phyloP scores from a whole-genome alignment of 2,797 vertebrate species.

The Chiloscyllium punctatum region DNA sequence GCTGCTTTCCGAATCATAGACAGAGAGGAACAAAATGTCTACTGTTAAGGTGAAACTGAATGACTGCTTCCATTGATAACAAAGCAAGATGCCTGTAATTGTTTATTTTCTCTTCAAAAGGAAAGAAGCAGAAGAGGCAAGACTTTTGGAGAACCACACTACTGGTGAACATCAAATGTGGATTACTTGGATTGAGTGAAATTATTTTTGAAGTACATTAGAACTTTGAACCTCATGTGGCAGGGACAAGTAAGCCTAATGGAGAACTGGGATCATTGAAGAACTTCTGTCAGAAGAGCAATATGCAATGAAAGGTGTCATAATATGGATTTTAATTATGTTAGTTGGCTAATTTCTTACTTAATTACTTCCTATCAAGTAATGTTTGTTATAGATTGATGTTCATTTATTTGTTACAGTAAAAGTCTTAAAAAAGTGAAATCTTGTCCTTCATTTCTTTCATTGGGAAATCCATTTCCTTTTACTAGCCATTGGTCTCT shows the following conservation, averaged over 20 bases:
- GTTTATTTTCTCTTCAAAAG: too few relatives aligned
- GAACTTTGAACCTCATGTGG: background rate
- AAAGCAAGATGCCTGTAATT: background rate
- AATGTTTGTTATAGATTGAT: background rate
- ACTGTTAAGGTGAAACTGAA: background rate
- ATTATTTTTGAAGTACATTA: background rate
- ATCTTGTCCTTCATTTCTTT: background rate
- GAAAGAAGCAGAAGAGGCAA: too few relatives aligned
- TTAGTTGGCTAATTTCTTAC: background rate
- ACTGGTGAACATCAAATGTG: background rate
- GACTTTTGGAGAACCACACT: too few relatives aligned
- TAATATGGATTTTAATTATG: background rate
- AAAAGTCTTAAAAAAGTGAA: background rate
- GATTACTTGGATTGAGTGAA: background rate
- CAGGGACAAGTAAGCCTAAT: background rate
- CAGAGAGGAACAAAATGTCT: background rate
- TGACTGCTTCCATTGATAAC: background rate
- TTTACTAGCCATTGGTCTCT: background rate
- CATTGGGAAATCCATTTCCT: background rate
- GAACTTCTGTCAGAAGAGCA: background rate
- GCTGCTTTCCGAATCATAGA: background rate
- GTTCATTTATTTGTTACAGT: background rate
- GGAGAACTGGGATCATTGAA: background rate
- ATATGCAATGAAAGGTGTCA: background rate
- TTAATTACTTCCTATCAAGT: background rate